These are phyloP conservation scores for Panthera tigris DNA, from an alignment of 2,113 vertebrate genomes.

Conservation along the genomic window DNA sequence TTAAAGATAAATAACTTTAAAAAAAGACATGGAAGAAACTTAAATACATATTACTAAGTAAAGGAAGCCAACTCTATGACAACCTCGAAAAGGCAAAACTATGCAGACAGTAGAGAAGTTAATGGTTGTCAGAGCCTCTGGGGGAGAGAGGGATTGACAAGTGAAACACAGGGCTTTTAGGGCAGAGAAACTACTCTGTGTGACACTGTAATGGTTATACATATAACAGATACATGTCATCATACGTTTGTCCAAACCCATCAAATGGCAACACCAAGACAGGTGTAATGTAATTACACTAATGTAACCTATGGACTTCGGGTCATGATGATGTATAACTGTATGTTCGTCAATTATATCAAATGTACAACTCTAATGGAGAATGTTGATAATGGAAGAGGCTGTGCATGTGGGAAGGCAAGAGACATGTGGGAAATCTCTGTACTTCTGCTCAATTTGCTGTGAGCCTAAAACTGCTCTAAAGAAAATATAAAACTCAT, in stretches of 20 bases:
- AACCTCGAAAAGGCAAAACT: not conserved
- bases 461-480: not conserved
- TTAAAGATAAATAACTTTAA: no score
- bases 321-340: not conserved
- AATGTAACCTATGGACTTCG: not conserved
- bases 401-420: not conserved
- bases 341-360: not conserved
- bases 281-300: not conserved
- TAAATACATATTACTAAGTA: not conserved
- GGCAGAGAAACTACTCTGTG: not conserved
- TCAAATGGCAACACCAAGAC: not conserved
- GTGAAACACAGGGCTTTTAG: not conserved
- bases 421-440: not conserved
- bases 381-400: not conserved
- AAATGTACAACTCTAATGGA: not conserved
- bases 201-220: not conserved
- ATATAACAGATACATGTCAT: not conserved
- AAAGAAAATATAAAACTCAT: not conserved
- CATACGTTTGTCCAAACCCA: not conserved
- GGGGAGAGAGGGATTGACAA: not conserved
- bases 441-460: not conserved
- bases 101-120: not conserved
- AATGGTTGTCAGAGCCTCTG: not conserved
- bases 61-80: not conserved
- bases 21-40: not conserved